phyloP scores from a whole-genome alignment of 2,888 invertebrate species.

The Diadromus collaris region DNA sequence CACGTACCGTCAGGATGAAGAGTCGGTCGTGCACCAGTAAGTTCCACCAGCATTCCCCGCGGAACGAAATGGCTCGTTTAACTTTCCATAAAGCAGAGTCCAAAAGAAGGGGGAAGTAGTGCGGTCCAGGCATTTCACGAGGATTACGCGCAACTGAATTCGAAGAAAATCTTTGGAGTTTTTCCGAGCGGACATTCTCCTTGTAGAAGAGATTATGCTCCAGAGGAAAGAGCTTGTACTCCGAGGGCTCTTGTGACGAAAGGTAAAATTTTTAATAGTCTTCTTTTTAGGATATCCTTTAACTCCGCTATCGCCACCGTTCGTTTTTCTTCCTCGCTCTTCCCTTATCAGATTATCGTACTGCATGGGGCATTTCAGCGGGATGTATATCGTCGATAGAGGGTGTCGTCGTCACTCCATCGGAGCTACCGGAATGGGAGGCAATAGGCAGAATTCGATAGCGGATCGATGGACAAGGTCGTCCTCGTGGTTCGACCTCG shows the following conservation, averaged over 20 bases:
- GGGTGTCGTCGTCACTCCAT: neutral
- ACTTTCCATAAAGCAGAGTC: constrained; percentile 63
- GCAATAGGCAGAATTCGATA: constrained; percentile 3
- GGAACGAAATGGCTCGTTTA: constrained; percentile 60
- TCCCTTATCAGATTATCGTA: neutral
- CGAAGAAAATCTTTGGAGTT: constrained; percentile 17
- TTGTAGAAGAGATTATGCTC: constrained; percentile 10
- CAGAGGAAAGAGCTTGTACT: neutral
- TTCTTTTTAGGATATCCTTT: neutral
- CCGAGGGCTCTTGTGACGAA: neutral
- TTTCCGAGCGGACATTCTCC: neutral
- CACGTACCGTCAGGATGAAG: constrained; percentile 38
- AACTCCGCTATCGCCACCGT: neutral
- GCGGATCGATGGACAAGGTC: constrained; percentile 34
- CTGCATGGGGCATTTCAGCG: no score
- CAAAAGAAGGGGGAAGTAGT: constrained; percentile 9
- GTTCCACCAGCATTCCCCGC: constrained; percentile 52
- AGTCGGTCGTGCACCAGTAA: constrained; percentile 47
- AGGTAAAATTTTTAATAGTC: neutral
- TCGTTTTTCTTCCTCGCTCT: neutral
- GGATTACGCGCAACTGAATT: constrained; percentile 51
- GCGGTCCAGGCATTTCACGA: constrained; percentile 31
- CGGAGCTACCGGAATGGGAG: constrained; percentile 13
- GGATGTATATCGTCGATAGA: neutral
- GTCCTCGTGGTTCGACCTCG: constrained; percentile 28